Percentiles rank a stretch among this genome's conserved stretches.
Conservation (phyloP, 2,888 invertebrate genomes). For the Eupithecia centaureata region DNA sequence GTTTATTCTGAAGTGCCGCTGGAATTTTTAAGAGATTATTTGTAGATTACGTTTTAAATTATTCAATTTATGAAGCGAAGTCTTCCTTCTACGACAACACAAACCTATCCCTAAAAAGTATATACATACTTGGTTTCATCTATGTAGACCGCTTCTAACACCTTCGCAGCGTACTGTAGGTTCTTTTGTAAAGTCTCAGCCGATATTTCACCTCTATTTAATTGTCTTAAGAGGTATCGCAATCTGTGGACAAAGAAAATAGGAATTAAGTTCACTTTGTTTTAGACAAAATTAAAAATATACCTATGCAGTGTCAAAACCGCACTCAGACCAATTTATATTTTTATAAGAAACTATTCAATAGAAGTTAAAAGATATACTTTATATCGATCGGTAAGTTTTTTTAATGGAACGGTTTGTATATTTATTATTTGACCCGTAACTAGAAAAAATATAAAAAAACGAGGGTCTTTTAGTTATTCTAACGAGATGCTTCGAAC, state of each 20-base stretch:
- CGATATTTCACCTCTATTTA: constrained; percentile 94
- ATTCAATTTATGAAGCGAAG: constrained; percentile 51
- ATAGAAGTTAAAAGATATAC: too few species aligned
- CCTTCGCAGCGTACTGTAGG: constrained; percentile 95
- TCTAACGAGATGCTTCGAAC: too few species aligned
- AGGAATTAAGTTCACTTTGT: neutral
- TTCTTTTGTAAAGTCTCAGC: constrained; percentile 95
- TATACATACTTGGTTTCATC: constrained; percentile 95
- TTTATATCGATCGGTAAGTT: too few species aligned
- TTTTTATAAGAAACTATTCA: too few species aligned
- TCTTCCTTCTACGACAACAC: constrained; percentile 35
- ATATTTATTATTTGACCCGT: too few species aligned
- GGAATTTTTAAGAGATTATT: neutral
- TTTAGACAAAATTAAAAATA: neutral
- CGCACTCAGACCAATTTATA: too few species aligned
- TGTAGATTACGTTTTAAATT: too few species aligned
- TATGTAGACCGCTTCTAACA: constrained; percentile 95
- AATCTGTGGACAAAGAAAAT: constrained; percentile 86
- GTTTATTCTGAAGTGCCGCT: neutral
- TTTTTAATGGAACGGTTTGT: too few species aligned
- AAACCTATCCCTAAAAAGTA: constrained; percentile 11
- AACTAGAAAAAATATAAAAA: too few species aligned
- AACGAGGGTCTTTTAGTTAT: too few species aligned
- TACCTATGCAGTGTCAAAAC: neutral
- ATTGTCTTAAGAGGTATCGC: constrained; percentile 94